A percentile compares a stretch with the other conserved stretches of the same genome.
phyloP scores from a whole-genome alignment of 2,888 invertebrate species.

The Euproctis similis region DNA sequence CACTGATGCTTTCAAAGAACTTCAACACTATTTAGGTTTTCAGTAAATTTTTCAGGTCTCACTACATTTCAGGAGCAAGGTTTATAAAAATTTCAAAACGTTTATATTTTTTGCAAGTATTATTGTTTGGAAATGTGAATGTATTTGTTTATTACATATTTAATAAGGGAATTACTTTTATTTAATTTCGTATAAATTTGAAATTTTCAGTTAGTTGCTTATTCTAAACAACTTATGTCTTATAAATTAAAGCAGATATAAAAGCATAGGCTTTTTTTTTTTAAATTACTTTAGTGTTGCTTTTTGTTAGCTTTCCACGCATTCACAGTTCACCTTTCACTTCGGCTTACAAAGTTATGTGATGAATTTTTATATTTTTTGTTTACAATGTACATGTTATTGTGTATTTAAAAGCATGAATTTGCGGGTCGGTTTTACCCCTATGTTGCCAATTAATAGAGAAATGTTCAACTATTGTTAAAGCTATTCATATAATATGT shows the following conservation, averaged over 20 bases:
- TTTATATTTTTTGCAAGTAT: constrained; percentile 49
- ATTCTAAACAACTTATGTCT: constrained; percentile 10
- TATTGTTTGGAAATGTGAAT: constrained; percentile 49
- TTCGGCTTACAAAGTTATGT: constrained; percentile 2
- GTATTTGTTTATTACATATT: constrained; percentile 34
- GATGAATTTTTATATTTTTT: too few species aligned
- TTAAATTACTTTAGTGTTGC: constrained; percentile 29
- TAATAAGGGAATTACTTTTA: constrained; percentile 15
- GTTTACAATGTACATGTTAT: too few species aligned
- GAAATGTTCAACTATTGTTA: not conserved
- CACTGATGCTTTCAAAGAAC: constrained; percentile 29
- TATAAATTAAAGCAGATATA: constrained; percentile 10
- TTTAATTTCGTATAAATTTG: constrained; percentile 21
- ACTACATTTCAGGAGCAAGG: constrained; percentile 72
- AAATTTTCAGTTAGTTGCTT: constrained; percentile 13
- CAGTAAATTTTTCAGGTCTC: constrained; percentile 75
- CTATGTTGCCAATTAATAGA: not conserved
- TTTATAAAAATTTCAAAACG: constrained; percentile 49
- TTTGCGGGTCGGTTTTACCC: too few species aligned
- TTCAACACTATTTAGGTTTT: constrained; percentile 66
- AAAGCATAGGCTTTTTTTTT: constrained; percentile 21
- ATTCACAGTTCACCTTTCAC: constrained; percentile 9
- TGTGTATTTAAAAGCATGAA: too few species aligned
- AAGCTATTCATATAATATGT: constrained; percentile 2
- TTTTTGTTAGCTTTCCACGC: constrained; percentile 37